Conservation (phyloP, 2,888 invertebrate genomes). For the Eretmocerus hayati region DNA sequence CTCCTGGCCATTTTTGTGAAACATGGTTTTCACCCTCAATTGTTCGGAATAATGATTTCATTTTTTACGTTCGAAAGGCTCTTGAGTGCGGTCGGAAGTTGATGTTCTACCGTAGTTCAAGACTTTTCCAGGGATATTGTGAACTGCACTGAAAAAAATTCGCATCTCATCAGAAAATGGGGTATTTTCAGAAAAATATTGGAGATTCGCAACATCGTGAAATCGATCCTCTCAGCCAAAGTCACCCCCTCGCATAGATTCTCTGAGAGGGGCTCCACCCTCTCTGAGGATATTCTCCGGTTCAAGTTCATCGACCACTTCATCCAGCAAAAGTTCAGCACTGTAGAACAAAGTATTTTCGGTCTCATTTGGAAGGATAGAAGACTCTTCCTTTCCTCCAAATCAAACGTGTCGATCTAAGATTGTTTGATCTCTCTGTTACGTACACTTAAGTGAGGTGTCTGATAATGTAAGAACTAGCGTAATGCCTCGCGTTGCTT, state of each 20-base stretch:
- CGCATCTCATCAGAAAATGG: conserved; percentile 8
- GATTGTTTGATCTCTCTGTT: too few species aligned
- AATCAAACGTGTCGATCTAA: not conserved
- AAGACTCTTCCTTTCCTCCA: too few species aligned
- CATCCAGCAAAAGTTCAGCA: conserved; percentile 2
- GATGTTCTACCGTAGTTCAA: not conserved
- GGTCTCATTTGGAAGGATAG: conserved; percentile 5
- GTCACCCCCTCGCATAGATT: conserved; percentile 6
- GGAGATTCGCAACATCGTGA: conserved; percentile 7
- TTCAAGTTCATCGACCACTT: not conserved
- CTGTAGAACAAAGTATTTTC: conserved; percentile 12
- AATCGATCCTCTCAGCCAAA: conserved; percentile 9
- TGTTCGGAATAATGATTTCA: too few species aligned
- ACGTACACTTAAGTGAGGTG: too few species aligned
- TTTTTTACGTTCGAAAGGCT: not conserved
- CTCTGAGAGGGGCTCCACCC: conserved; percentile 8
- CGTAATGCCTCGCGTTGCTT: too few species aligned
- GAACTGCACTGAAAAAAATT: conserved; percentile 6
- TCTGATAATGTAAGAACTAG: too few species aligned
- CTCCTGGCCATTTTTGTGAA: conserved; percentile 14
- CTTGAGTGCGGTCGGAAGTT: not conserved
- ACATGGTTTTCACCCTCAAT: too few species aligned
- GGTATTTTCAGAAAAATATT: conserved; percentile 10
- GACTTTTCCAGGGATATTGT: not conserved
- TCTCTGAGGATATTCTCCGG: conserved; percentile 5